Conservation (phyloP, 2,797 vertebrate species). For the Sebastes variabilis region DNA sequence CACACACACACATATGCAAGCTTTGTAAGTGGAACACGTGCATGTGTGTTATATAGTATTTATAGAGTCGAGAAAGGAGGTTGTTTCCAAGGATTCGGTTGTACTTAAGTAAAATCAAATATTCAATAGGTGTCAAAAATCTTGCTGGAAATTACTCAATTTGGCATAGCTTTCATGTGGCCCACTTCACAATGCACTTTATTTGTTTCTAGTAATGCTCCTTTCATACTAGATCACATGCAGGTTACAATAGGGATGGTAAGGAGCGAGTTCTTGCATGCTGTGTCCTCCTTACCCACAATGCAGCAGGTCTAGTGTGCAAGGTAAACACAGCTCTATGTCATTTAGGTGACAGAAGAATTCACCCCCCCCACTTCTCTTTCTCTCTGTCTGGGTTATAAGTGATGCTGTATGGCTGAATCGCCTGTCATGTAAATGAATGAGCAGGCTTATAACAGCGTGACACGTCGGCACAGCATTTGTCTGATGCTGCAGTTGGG, state of each 20-base stretch:
- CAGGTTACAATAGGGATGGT: not conserved
- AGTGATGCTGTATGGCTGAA: constrained; percentile 41
- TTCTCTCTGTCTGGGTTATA: constrained; percentile 22
- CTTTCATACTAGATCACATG: not conserved
- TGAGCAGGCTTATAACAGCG: constrained; percentile 17
- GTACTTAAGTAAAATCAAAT: constrained; percentile 47
- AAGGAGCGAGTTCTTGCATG: not conserved
- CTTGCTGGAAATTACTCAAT: constrained; percentile 10
- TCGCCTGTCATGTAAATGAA: constrained; percentile 63
- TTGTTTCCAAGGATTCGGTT: constrained; percentile 25
- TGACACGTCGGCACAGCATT: constrained; percentile 34
- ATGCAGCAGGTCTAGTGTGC: constrained; percentile 3
- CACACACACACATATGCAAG: not conserved
- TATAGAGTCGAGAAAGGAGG: constrained; percentile 39
- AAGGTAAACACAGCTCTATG: not conserved
- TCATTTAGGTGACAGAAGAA: constrained; percentile 13
- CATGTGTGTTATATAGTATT: constrained; percentile 63
- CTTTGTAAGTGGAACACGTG: constrained; percentile 39
- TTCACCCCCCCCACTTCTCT: not conserved
- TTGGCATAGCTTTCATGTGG: not conserved
- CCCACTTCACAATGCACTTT: not conserved
- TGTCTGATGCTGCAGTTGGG: constrained; percentile 38
- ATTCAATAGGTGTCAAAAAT: constrained; percentile 30
- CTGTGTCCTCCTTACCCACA: not conserved
- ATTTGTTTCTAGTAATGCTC: not conserved